phyloP scores from a whole-genome alignment of 2,888 invertebrate species.

The Drosophila acutilabella region DNA sequence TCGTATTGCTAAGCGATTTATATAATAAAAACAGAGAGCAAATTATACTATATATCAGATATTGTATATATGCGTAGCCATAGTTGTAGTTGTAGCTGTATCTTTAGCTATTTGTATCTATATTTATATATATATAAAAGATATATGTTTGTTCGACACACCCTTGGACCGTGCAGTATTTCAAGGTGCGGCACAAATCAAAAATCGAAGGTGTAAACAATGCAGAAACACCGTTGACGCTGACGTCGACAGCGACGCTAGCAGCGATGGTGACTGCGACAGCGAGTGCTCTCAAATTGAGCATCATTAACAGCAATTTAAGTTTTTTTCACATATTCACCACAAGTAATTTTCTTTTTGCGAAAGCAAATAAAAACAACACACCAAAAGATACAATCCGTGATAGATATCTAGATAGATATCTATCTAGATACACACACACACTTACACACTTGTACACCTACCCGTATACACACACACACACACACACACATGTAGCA shows the following conservation, averaged over 20 bases:
- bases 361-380: constrained; percentile 19
- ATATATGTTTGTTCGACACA: constrained; percentile 18
- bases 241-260: constrained; percentile 4
- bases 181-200: constrained; percentile 76
- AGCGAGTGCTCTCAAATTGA: constrained; percentile 18
- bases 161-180: constrained; percentile 42
- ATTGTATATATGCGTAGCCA: neutral
- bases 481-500: neutral
- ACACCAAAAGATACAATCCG: constrained; percentile 10
- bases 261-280: neutral
- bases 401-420: constrained; percentile 22
- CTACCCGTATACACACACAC: neutral
- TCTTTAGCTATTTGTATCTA: neutral
- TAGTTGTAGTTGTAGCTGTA: neutral
- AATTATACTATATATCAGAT: neutral
- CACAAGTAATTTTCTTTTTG: constrained; percentile 47
- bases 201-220: constrained; percentile 78
- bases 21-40: constrained; percentile 41
- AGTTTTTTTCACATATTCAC: constrained; percentile 50
- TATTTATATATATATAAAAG: constrained; percentile 5
- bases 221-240: constrained; percentile 34
- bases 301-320: constrained; percentile 67
- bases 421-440: constrained; percentile 3
- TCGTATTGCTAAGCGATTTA: constrained; percentile 52
- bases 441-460: neutral